Evolutionary conservation across 2,113 vertebrate genomes (phyloP), one percentile per base, ranked within the genome.

Genomic region (Gopherus flavomarginatus): DNA sequence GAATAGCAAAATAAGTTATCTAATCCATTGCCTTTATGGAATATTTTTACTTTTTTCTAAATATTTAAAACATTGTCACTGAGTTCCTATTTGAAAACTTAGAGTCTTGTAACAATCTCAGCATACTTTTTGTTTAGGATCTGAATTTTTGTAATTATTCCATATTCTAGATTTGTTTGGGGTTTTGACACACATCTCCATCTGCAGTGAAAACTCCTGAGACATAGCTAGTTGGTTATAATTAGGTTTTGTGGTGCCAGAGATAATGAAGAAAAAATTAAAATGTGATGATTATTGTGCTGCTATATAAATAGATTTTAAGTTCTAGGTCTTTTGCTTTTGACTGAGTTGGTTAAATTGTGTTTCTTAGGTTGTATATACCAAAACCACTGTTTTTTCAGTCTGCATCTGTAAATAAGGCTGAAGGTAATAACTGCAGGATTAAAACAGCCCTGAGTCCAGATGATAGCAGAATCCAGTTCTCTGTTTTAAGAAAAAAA

Each of bases 261-360:
- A 35, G 52, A 86, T 90, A 85, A 93, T 90, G 65, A 90, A 87
- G 75, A 78, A 47, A 90, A 92, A 94, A 88, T 87, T 44, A 57
- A 65, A 95, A 93, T 75, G 49, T 90, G 6, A 10, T 50, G 13
- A 53, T 90, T 69, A 42, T 31, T 77, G 7, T 83, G 85, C n/a
- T 69, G n/a, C 31, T 79, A 31, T 22, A 72, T 0, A 4, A 0
- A 1, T 38, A 49, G 69, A 57, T 92, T 94, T 94, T 75, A 56
- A 86, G 9, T 84, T 38, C 17, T 38, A 72, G n/a, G n/a, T 72
- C 17, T 38, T 72, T 72, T 38, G 65, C 65, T 72, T 9, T 52
- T 59, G 69, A 86, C 13, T 50, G 82, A 52, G 83, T 56, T 90
- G 81, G 49, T 14, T 0, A 13, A 54, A 53, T 89, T 81, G 83